These are phyloP conservation scores for Cordilura impudica DNA, from an alignment of 2,888 invertebrate genomes.

Conservation along the genomic window DNA sequence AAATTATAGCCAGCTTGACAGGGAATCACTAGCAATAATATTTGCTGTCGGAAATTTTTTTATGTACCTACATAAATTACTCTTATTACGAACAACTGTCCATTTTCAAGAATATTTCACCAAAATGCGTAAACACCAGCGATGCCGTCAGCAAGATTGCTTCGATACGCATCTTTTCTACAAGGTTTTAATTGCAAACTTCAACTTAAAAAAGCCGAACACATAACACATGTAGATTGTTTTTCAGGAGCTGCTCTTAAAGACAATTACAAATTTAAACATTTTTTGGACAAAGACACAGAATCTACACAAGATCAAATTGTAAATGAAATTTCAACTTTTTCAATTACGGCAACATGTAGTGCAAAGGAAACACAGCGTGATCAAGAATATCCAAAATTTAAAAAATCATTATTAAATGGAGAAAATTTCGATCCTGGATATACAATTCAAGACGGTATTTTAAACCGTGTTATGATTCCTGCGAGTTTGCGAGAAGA, in stretches of 20 bases:
- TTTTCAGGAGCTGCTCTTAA: constrained; percentile 48
- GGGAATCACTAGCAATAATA: constrained; percentile 10
- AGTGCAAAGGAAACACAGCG: constrained; percentile 32
- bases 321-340: constrained; percentile 39
- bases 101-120: constrained; percentile 31
- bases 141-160: constrained; percentile 40
- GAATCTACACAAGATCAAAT: constrained; percentile 18
- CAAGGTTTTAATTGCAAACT: constrained; percentile 49
- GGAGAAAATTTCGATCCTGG: not conserved
- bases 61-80: constrained; percentile 14
- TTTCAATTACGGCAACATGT: constrained; percentile 29
- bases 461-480: not conserved
- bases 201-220: constrained; percentile 17
- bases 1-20: constrained; percentile 3
- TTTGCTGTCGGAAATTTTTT: not conserved
- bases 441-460: not conserved
- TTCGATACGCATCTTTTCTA: constrained; percentile 27
- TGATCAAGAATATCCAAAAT: not conserved
- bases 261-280: constrained; percentile 1
- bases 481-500: not conserved
- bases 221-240: constrained; percentile 54
- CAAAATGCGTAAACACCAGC: constrained; percentile 33
- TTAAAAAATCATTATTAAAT: constrained; percentile 13
- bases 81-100: constrained; percentile 36
- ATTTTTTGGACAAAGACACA: constrained; percentile 13